A percentile compares a stretch with the other conserved stretches of the same genome.
Conservation (phyloP, 2,888 invertebrate genomes). For the Apamea monoglypha region DNA sequence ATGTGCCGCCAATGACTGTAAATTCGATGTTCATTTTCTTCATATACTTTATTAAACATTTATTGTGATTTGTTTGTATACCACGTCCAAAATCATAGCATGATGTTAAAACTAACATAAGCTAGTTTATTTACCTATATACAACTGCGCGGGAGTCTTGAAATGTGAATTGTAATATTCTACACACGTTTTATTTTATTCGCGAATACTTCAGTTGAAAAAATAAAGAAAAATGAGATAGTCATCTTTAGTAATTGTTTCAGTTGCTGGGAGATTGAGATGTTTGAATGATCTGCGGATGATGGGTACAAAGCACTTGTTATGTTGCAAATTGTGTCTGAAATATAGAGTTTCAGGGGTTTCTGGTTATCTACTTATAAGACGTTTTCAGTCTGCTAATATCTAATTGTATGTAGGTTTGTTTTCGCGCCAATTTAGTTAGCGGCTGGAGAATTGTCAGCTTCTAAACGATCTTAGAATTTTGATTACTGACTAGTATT, state of each 20-base stretch:
- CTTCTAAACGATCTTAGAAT: background rate
- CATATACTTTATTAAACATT: background rate
- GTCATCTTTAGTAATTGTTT: constrained; percentile 30
- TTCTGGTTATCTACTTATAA: background rate
- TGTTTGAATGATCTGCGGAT: constrained; percentile 10
- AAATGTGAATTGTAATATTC: constrained; percentile 35
- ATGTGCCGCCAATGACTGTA: background rate
- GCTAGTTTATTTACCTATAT: constrained; percentile 52
- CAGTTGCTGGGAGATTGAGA: constrained; percentile 25
- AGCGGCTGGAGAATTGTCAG: background rate
- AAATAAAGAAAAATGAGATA: constrained; percentile 43
- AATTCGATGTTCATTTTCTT: background rate
- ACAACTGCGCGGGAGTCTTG: constrained; percentile 33
- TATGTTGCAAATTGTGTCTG: constrained; percentile 5
- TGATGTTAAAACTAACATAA: background rate
- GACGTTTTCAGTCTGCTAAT: background rate
- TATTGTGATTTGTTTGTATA: constrained; percentile 38
- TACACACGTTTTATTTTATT: constrained; percentile 49
- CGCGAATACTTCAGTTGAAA: constrained; percentile 31
- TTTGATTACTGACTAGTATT: no score
- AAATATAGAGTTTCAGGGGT: background rate
- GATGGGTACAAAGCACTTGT: background rate
- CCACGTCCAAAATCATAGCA: background rate
- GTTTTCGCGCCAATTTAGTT: background rate
- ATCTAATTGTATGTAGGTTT: background rate